Base-by-base conservation (phyloP, 2,797 vertebrate genomes). In the Spinibarbus caldwelli region DNA sequence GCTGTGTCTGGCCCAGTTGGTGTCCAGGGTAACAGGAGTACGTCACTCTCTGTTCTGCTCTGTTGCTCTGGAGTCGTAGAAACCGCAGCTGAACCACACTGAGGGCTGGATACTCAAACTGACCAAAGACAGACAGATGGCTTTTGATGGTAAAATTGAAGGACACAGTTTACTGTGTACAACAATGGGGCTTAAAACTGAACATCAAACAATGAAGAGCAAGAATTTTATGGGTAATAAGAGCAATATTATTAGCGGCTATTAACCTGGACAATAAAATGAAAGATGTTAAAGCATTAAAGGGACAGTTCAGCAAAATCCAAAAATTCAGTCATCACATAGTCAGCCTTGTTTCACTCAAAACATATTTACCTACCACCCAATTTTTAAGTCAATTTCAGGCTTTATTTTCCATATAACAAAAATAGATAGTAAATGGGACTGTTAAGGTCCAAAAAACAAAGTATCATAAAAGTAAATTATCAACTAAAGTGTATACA, bases 11-110 rank as follows among this genome's bases (percentile, higher is more conserved):
- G 14, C 91, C 87, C 72, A 94, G 92, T 70, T 76, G 76, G 64
- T 94, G 89, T 81, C 94, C 93, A 0, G 95, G 92, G 26, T 93
- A 92, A 91, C 97, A 98, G 57, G 95, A 94, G 92, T 96, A 97
- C 0, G 95, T 96, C 84, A 97, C 76, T 79, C 91, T 94, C 92
- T 97, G 97, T 0, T 91, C 45, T 4, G 94, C 97, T 0, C 87
- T 88, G 68, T 5, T 87, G 85, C 97, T 98, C 88, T 97, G 96
- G 82, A 98, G 92, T 88, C 94, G 94, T 72, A 98, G 92, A 84
- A 97, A 97, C 14, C 97, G 96, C 68, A 97, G 93, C 95, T 97
- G 97, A 62, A 98, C 96, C 19, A 96, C 86, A 29, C 87, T 94
- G 82, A 94, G 93, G 0, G 94, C 96, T 3, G 86, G 89, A 67